Evolutionary conservation across 1,140 invertebrate genomes (phyloP).

Genomic region (Ceratina calcarata): DNA sequence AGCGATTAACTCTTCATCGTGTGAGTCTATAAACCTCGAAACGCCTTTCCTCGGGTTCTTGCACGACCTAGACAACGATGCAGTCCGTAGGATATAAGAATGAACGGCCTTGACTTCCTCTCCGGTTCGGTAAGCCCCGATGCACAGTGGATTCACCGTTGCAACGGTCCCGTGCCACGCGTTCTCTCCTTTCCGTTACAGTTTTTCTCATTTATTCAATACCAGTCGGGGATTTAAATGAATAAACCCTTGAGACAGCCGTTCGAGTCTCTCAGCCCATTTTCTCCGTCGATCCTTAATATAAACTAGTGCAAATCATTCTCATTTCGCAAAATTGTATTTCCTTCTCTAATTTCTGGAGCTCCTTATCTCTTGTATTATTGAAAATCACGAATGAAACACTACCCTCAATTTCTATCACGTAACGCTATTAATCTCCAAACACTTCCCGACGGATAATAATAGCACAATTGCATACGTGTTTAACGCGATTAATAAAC

Average conservation of each 20-base stretch:
- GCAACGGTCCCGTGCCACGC: conserved; percentile 31
- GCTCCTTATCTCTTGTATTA: too few relatives aligned
- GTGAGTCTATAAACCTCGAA: too few relatives aligned
- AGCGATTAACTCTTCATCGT: too few relatives aligned
- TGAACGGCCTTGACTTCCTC: conserved; percentile 50
- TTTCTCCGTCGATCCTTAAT: too few relatives aligned
- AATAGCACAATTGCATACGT: conserved; percentile 18
- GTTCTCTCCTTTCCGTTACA: conserved; percentile 20
- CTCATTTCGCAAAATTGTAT: too few relatives aligned
- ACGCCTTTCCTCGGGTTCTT: conserved; percentile 38
- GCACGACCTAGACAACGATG: conserved; percentile 60
- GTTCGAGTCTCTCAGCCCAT: too few relatives aligned
- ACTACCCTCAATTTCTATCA: conserved; percentile 19
- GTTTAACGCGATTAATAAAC: conserved; percentile 39
- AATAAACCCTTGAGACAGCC: too few relatives aligned
- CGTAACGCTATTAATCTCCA: background rate
- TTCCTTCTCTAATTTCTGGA: too few relatives aligned
- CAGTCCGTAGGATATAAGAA: conserved; percentile 30
- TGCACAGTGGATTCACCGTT: conserved; percentile 41
- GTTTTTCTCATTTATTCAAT: conserved; percentile 35
- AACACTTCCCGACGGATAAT: background rate
- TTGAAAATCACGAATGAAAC: too few relatives aligned
- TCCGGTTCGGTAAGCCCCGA: conserved; percentile 29
- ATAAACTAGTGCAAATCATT: too few relatives aligned
- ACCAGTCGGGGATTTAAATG: conserved; percentile 22